Evolutionary conservation across 2,797 vertebrate genomes (phyloP).

Genomic region (Tragelaphus eurycerus): DNA sequence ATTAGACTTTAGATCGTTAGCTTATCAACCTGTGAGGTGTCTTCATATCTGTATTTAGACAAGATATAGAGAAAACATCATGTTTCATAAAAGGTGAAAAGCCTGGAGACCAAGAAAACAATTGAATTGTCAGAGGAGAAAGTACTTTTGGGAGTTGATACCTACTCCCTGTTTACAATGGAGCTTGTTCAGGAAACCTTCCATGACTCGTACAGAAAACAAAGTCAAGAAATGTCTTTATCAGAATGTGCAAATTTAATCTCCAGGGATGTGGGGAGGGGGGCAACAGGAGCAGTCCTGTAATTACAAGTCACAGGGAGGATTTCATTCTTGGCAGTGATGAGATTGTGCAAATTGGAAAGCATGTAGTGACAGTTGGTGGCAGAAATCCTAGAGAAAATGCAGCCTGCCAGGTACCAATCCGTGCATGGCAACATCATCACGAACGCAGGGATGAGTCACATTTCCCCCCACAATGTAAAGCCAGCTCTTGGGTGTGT

Average conservation of each 20-base stretch:
- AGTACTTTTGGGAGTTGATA: background rate
- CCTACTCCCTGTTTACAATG: background rate
- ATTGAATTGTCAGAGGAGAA: background rate
- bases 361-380: conserved; percentile 64
- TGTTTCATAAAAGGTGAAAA: background rate
- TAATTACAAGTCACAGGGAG: conserved; percentile 39
- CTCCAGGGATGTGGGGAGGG: conserved; percentile 44
- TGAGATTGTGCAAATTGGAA: conserved; percentile 52
- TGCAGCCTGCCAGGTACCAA: conserved; percentile 60
- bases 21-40: background rate
- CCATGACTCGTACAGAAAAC: conserved; percentile 34
- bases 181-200: background rate
- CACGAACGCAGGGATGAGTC: background rate
- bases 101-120: background rate
- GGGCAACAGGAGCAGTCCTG: background rate
- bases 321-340: conserved; percentile 62
- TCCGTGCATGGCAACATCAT: conserved; percentile 5
- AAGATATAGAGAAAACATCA: background rate
- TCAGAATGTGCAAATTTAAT: conserved; percentile 57
- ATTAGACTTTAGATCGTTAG: background rate
- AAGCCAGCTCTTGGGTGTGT: background rate
- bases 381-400: conserved; percentile 66
- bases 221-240: conserved; percentile 60
- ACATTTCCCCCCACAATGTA: background rate
- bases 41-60: background rate